Evolutionary conservation across 35 echinoderm and acorn worm species (phyloP), one percentile per base, ranked within the genome.

Genomic region (Anneissia japonica): DNA sequence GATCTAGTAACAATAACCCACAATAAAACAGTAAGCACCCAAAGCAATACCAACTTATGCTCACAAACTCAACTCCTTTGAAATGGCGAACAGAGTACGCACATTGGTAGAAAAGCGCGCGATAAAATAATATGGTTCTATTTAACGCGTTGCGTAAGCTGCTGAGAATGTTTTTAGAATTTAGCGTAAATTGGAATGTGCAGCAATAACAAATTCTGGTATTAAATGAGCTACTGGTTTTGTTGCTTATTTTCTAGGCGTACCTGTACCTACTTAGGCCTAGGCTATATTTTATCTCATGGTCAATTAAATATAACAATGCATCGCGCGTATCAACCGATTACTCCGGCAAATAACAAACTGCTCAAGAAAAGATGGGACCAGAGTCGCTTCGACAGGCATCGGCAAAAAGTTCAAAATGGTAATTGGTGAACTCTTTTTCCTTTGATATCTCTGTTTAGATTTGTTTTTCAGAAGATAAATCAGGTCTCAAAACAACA

Each of bases 291-390:
- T 21, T 83, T 55, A 83, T 83, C 31, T 0, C 31, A 21, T 35
- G 32, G 26, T 40, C 36, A 37, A 21, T 5, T 37, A 30, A 14
- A 83, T 43, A 38, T 6, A 19, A 88, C 37, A 17, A 95, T 90
- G 91, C 96, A 99, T 84, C 82, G 96, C 11, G 92, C 96, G n/a
- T 99, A 99, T 82, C 96, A 99, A 76, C 96, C 96, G 7, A 99
- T 99, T 1, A 99, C 96, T 14, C 96, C 96, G 3, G 96, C 96
- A 2, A 99, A 99, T 64, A 99, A 99, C 78, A 99, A 99, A 87
- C 43, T 99, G 26, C 76, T 99, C 84, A 94, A 90, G 84, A 89
- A 94, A 81, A 39, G 90, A 91, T 99, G 96, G 96, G 96, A 99
- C 39, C 89, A 99, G 38, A 89, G 89, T 33, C 46, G 92, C 35